A percentile compares a stretch with the other conserved stretches of the same genome.
Evolutionary conservation across 35 echinoderm and acorn worm genomes (phyloP).

Genomic region (Diadema setosum): DNA sequence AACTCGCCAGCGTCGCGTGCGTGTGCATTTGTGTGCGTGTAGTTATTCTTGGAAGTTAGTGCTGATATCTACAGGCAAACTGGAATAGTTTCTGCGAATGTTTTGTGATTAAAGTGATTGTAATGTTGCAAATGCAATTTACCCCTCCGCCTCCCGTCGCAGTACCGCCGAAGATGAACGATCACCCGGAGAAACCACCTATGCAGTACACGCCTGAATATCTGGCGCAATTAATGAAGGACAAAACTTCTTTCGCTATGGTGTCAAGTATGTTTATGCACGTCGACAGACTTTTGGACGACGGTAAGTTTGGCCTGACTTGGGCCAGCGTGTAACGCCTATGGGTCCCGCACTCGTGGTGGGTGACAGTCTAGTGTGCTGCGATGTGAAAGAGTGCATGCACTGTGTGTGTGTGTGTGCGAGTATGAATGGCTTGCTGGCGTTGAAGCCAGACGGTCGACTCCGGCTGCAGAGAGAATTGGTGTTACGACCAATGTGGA

Average conservation of each 20-base stretch:
- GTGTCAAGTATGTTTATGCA: not conserved
- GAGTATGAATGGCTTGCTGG: no score
- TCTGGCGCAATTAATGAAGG: constrained; percentile 1
- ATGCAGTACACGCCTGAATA: not conserved
- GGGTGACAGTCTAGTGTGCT: no score
- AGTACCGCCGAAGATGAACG: not conserved
- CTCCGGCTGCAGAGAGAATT: no score
- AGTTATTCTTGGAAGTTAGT: no score
- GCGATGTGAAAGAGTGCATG: not conserved
- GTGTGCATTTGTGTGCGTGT: no score
- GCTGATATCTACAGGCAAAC: no score
- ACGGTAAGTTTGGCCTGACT: not conserved
- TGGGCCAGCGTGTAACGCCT: not conserved
- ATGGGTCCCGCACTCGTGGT: no score
- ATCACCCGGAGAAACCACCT: not conserved
- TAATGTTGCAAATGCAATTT: not conserved
- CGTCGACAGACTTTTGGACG: not conserved
- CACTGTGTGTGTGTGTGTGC: not conserved
- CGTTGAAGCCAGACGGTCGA: not conserved
- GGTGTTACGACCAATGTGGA: no score
- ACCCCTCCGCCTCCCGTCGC: not conserved
- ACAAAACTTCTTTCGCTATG: not conserved
- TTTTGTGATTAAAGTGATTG: no score
- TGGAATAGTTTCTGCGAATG: no score
- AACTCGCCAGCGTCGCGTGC: no score